Evolutionary conservation across 2,888 invertebrate genomes (phyloP).

Genomic region (Seladonia tumulorum): DNA sequence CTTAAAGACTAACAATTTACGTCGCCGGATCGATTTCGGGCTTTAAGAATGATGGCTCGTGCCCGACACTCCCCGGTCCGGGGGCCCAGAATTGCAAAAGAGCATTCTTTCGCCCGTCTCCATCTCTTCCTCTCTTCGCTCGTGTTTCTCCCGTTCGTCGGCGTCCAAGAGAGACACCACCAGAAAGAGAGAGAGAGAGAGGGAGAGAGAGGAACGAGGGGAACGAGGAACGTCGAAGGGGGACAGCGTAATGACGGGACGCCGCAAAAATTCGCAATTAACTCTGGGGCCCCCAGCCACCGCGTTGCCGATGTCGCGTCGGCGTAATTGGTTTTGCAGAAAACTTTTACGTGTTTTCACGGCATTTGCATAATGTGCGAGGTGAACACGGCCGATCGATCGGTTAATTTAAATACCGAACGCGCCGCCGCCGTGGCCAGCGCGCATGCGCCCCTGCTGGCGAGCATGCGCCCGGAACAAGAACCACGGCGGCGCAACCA

Average conservation of each 20-base stretch:
- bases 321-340: slow-evolving; percentile 83
- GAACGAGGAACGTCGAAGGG: background rate
- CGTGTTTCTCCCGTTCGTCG: background rate
- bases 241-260: slow-evolving; percentile 71
- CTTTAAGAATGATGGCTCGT: slow-evolving; percentile 68
- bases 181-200: background rate
- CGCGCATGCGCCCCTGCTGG: slow-evolving; percentile 50
- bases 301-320: slow-evolving; percentile 78
- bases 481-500: slow-evolving; percentile 38
- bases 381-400: slow-evolving; percentile 82
- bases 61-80: slow-evolving; percentile 50
- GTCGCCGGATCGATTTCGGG: slow-evolving; percentile 62
- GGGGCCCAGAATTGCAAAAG: slow-evolving; percentile 58
- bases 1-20: slow-evolving; percentile 60
- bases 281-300: slow-evolving; percentile 68
- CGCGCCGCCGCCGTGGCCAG: slow-evolving; percentile 66
- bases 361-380: slow-evolving; percentile 83
- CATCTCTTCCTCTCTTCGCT: background rate
- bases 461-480: slow-evolving; percentile 38
- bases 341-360: slow-evolving; percentile 82
- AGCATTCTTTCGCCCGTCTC: slow-evolving; percentile 36
- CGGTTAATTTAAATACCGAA: slow-evolving; percentile 84
- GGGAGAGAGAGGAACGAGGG: background rate
- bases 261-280: slow-evolving; percentile 80
- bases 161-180: background rate